These are phyloP conservation scores for Pygoscelis antarcticus DNA, from an alignment of 2,113 vertebrate species.

Conservation along the genomic window DNA sequence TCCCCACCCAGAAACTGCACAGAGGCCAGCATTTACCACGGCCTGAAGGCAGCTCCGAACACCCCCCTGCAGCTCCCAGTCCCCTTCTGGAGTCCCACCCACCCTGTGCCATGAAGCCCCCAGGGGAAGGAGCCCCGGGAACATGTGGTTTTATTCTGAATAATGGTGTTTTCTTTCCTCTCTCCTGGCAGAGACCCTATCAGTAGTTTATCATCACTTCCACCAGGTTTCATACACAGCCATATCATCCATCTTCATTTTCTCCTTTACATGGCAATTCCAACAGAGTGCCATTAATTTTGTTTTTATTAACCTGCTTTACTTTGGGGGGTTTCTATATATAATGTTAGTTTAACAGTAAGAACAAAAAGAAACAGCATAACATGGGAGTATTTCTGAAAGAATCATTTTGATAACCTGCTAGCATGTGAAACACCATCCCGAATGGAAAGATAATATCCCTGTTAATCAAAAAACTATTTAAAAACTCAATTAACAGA, in stretches of 20 bases:
- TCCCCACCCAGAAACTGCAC: background rate
- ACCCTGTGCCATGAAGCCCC: background rate
- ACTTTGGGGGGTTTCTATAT: background rate
- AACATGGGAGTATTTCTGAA: constrained; percentile 16
- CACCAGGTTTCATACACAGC: constrained; percentile 58
- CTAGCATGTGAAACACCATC: constrained; percentile 56
- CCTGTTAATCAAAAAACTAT: constrained; percentile 82
- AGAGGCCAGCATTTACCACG: background rate
- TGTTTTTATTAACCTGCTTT: constrained; percentile 48
- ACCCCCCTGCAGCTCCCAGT: background rate
- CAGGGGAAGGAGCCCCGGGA: background rate
- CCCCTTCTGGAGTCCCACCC: background rate
- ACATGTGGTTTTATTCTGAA: background rate
- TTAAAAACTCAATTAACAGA: constrained; percentile 83
- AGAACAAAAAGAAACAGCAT: constrained; percentile 20
- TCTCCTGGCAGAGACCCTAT: constrained; percentile 13
- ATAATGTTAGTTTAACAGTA: constrained; percentile 10
- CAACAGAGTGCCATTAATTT: constrained; percentile 58
- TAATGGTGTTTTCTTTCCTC: constrained; percentile 27
- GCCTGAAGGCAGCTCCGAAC: constrained; percentile 7
- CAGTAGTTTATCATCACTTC: constrained; percentile 57
- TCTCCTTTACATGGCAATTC: constrained; percentile 42
- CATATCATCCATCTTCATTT: constrained; percentile 70
- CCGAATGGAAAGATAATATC: constrained; percentile 74
- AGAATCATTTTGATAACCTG: constrained; percentile 65